Evolutionary conservation across 2,888 invertebrate genomes (phyloP).

Genomic region (Malachius bipustulatus): DNA sequence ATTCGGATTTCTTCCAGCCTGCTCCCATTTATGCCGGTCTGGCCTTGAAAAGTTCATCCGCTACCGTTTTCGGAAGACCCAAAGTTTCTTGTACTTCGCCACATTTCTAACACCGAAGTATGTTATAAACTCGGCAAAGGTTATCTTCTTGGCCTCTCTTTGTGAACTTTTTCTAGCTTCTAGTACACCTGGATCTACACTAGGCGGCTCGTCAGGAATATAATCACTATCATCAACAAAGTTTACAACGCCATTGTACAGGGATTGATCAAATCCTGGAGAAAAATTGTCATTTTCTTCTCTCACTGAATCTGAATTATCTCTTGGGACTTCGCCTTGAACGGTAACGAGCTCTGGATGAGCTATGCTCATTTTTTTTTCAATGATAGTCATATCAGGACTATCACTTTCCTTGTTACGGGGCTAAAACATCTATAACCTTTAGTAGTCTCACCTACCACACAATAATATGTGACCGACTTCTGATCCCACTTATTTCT

Average conservation of each 20-base stretch:
- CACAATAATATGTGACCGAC: too few species aligned
- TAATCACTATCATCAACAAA: constrained; percentile 1
- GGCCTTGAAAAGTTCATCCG: too few species aligned
- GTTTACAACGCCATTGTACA: constrained; percentile 1
- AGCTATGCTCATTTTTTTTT: background rate
- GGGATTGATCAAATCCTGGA: background rate
- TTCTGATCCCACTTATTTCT: constrained; percentile 21
- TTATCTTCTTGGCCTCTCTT: constrained; percentile 1
- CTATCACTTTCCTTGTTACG: constrained; percentile 1
- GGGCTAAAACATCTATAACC: constrained; percentile 1
- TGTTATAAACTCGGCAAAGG: background rate
- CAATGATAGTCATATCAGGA: background rate
- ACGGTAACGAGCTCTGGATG: background rate
- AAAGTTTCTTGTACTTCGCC: too few species aligned
- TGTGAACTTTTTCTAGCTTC: background rate
- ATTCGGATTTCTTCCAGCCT: too few species aligned
- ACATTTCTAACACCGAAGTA: too few species aligned
- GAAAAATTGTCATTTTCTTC: background rate
- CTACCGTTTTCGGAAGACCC: too few species aligned
- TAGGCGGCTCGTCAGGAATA: constrained; percentile 1
- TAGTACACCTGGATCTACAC: constrained; percentile 3
- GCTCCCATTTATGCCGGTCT: too few species aligned
- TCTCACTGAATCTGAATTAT: constrained; percentile 1
- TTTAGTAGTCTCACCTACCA: constrained; percentile 1
- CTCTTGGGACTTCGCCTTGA: background rate